Conservation (phyloP, 2,113 vertebrate genomes). For the Poicephalus gulielmi region DNA sequence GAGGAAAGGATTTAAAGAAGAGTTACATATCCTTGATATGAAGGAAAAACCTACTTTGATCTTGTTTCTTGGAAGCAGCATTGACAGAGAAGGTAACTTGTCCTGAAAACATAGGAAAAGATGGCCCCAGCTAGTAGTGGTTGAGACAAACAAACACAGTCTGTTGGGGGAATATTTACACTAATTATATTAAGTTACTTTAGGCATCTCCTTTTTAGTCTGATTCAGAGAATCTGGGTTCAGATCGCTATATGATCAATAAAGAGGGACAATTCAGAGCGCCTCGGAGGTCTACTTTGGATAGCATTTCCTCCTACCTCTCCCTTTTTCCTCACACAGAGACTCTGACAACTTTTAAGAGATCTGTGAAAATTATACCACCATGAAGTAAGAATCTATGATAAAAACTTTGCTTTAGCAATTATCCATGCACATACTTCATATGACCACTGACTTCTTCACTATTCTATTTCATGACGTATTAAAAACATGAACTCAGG, state of each 20-base stretch:
- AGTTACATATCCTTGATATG: neutral
- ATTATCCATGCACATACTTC: neutral
- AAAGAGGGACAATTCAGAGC: neutral
- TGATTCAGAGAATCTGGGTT: neutral
- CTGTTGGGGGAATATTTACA: neutral
- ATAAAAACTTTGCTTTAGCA: neutral
- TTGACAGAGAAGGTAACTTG: neutral
- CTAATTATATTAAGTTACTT: neutral
- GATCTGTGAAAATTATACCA: neutral
- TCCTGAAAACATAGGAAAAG: neutral
- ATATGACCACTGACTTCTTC: neutral
- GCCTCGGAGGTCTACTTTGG: neutral
- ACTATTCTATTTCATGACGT: fast-evolving
- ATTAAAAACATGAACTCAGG: neutral
- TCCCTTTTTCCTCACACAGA: neutral
- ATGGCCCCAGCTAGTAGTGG: neutral
- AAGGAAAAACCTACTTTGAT: neutral
- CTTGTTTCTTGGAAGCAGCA: neutral
- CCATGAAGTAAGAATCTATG: neutral
- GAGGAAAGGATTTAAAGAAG: neutral
- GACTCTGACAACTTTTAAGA: neutral
- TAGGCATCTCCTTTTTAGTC: neutral
- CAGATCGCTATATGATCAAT: neutral
- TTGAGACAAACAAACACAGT: neutral
- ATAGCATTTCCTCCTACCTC: neutral